A percentile compares a stretch with the other conserved stretches of the same genome.
These are phyloP conservation scores for Acanthaster planci DNA, from an alignment of 35 echinoderm and acorn worm species.

Conservation along the genomic window DNA sequence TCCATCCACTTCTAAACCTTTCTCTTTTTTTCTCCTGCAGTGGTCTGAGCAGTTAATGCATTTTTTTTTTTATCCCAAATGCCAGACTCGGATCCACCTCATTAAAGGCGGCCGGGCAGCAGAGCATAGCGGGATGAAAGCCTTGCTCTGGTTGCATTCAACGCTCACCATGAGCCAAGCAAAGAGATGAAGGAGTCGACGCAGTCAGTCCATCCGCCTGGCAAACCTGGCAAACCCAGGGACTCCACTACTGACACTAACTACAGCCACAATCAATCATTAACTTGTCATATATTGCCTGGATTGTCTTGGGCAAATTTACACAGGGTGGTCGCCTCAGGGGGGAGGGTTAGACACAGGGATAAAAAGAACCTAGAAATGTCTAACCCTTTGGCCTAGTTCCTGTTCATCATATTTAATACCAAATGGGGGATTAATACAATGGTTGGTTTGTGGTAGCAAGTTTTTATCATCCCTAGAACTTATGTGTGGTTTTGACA, in stretches of 20 bases:
- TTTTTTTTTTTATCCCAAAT: conserved; percentile 9
- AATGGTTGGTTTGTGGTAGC: no score
- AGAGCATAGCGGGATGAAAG: not conserved
- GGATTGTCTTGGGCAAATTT: conserved; percentile 8
- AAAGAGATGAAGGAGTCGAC: not conserved
- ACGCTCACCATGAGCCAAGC: not conserved
- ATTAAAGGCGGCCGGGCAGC: not conserved
- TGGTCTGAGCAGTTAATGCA: not conserved
- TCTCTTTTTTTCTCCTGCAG: no score
- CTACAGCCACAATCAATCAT: conserved; percentile 10
- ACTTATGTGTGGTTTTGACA: no score
- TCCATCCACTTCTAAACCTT: no score
- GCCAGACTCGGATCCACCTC: conserved; percentile 4
- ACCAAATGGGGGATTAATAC: no score
- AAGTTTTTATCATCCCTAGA: no score
- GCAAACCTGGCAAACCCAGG: no score
- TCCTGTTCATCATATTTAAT: no score
- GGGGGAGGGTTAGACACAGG: not conserved
- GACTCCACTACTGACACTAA: no score
- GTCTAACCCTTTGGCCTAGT: conserved; percentile 10
- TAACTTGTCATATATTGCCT: conserved; percentile 30
- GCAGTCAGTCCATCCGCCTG: not conserved
- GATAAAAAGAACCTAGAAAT: not conserved
- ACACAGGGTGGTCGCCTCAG: not conserved
- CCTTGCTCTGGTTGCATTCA: conserved; percentile 1